Percentiles rank a stretch among this genome's conserved stretches.
These are phyloP conservation scores for Alligator sinensis DNA, from an alignment of 2,113 vertebrate species.

Conservation along the genomic window DNA sequence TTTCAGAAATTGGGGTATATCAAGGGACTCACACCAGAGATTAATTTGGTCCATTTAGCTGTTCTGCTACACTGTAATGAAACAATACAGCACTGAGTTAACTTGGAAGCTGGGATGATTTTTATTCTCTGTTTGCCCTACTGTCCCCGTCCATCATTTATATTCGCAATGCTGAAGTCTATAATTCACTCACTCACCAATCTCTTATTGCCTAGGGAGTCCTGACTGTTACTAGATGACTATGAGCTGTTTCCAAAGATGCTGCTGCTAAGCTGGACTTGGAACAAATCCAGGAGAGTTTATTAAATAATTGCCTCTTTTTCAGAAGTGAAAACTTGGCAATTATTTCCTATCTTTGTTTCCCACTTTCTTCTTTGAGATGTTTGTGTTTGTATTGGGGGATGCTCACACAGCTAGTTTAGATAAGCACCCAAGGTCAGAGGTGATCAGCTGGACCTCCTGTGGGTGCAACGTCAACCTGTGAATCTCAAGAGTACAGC, in stretches of 20 bases:
- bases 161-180: slow-evolving; percentile 55
- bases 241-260: slow-evolving; percentile 40
- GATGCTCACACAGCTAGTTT: not conserved
- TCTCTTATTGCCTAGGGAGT: slow-evolving; percentile 49
- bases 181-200: slow-evolving; percentile 47
- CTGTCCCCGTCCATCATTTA: slow-evolving; percentile 49
- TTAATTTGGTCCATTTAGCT: slow-evolving; percentile 40
- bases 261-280: slow-evolving; percentile 1
- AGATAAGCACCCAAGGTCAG: slow-evolving; percentile 1
- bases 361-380: slow-evolving; percentile 13
- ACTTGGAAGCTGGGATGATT: slow-evolving; percentile 56
- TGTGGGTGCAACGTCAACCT: not conserved
- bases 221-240: slow-evolving; percentile 8
- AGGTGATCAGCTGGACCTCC: not conserved
- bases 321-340: not conserved
- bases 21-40: slow-evolving; percentile 47
- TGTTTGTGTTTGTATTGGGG: not conserved
- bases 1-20: slow-evolving; percentile 47
- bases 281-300: slow-evolving; percentile 57
- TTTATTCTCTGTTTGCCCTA: slow-evolving; percentile 46
- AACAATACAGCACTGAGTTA: slow-evolving; percentile 47
- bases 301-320: slow-evolving; percentile 54
- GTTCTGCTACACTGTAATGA: slow-evolving; percentile 37
- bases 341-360: slow-evolving; percentile 21
- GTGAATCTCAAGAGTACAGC: not conserved